Base-by-base conservation (phyloP, 2,888 invertebrate species). In the Eledona agricola region DNA sequence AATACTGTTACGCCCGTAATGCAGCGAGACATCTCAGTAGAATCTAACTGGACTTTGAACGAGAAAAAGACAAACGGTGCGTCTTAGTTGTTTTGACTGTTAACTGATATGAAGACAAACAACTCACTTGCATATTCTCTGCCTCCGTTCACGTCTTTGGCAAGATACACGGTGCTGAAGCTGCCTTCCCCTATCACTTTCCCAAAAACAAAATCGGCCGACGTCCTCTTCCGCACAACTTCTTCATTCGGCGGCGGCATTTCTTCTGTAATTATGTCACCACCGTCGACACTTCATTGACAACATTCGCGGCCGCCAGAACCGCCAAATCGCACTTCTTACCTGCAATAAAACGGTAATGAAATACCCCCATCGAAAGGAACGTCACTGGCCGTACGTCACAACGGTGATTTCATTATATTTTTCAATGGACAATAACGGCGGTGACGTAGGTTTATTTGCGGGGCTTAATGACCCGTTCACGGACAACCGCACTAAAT, bases 151-250 rank as follows among this genome's bases (percentile, higher is more conserved):
- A 94, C 88, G 77, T 97, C 96, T 76, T 91, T 93, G 38, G 94
- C 95, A 63, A 95, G 82, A 77, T 93, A 96, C 40, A 97, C 98
- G 54, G 91, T 93, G 68, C 96, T 96, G 77, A 93, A 99, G 74
- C 96, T 96, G 59, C 98, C 98, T 77, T 98, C 97, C 59, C 98
- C 98, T 67, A 99, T 89, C 57, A 91, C 84, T 80, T 93, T 93
- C 51, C 95, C 93, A 79, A 99, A 99, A 69, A 92, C 89, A 76
- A 91, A 98, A 79, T 98, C 96, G 72, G 88, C 87, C 45, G 93
- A 86, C 10, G 86, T 85, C 67, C 87, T 82, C 73, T 90, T 92
- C 35, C 83, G 78, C 31, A 82, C 72, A 69, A 57, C 78, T 65
- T 69, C 79, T 73, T 70, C 66, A 58, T 69, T 70, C 62, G 72